Evolutionary conservation across 2,888 invertebrate species (phyloP), one percentile per base, ranked within the genome.

Genomic region (Crossocerus cetratus): DNA sequence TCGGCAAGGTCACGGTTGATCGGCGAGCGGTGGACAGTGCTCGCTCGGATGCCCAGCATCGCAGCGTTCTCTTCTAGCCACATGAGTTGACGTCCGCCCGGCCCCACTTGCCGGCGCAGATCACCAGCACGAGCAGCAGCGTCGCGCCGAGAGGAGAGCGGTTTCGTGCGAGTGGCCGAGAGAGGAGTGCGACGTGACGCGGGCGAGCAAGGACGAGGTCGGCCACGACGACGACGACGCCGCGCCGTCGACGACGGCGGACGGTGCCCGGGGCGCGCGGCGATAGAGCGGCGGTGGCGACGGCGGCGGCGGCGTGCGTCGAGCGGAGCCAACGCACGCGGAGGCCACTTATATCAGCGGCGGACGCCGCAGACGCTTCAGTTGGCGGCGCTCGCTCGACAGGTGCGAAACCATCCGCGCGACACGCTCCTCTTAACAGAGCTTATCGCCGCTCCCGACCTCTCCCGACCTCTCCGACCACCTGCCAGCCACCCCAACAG

Each of bases 11-110:
- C 16, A 60, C 22, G 53, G 65, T 75, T 72, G 76, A 75, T 69
- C 53, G 49, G 16, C 49, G 60, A 16, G 56, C 2, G 60, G 22
- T 64, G 58, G 75, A 76, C 76, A 71, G 69, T 49, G 44, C 22
- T 22, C 63, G 60, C 16, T 16, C 58, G 45, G 8, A 32, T 32
- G 5, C 1, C 0, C 32, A 32, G 32, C 8, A 32, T 32, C 32
- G 32, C 32, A 32, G 32, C 58, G 57, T 70, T 70, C 71, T 76
- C 78, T 71, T 73, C 76, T 69, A 64, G 69, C 79, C 79, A 80
- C 77, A 79, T 79, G 79, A 80, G 81, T 78, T 81, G 80, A 81
- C 81, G 81, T 72, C 66, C 72, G 76, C 8, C 32, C 8, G 32
- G 5, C 80, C 78, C 64, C 71, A 72, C 69, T 69, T 65, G 60